Evolutionary conservation across 2,797 vertebrate genomes (phyloP).

Genomic region (Echiichthys vipera): DNA sequence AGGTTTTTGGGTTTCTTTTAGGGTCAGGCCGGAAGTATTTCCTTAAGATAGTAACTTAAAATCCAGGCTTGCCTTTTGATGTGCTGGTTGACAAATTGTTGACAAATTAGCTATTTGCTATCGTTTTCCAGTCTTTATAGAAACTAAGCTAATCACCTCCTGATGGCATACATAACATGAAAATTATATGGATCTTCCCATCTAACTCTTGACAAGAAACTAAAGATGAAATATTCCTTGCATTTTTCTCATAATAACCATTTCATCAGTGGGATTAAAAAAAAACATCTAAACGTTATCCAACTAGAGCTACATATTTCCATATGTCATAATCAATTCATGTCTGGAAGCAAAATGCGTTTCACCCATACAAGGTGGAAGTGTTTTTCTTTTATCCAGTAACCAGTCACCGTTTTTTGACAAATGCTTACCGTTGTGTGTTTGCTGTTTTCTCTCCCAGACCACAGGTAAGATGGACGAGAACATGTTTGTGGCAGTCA

Average conservation of each 20-base stretch:
- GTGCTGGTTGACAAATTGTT: neutral
- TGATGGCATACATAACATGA: neutral
- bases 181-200: neutral
- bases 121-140: neutral
- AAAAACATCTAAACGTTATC: neutral
- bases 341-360: neutral
- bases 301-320: neutral
- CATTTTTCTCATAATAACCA: neutral
- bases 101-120: neutral
- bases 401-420: neutral
- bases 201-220: neutral
- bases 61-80: slow-evolving; percentile 10
- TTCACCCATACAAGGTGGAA: neutral
- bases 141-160: neutral
- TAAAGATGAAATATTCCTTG: neutral
- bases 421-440: neutral
- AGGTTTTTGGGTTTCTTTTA: too few relatives aligned
- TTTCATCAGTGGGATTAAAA: neutral
- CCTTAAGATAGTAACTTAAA: slow-evolving; percentile 3
- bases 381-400: neutral
- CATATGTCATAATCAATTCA: neutral
- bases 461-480: slow-evolving; percentile 99
- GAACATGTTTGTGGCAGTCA: slow-evolving; percentile 98
- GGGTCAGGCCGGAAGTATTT: slow-evolving; percentile 8
- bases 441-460: slow-evolving; percentile 67